Evolutionary conservation across 2,113 vertebrate species (phyloP), one percentile per base, ranked within the genome.

Genomic region (Brevimyrus niger): DNA sequence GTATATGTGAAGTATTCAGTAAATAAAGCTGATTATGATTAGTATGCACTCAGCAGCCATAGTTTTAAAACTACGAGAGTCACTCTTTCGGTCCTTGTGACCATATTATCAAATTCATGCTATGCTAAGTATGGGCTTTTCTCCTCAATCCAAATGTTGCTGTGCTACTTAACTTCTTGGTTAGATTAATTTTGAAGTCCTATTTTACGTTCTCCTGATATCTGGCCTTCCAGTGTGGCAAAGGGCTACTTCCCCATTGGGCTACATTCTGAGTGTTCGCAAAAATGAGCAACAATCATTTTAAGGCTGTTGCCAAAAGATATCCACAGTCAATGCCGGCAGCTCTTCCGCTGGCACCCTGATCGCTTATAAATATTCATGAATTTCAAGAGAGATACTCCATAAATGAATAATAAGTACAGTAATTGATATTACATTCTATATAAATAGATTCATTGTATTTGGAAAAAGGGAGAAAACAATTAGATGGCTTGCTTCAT

Each of bases 331-430:
- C 31, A 84, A 8, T 53, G 87, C 87, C 1, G 13, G 44, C 13
- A 10, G 82, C 55, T n/a, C n/a, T 10, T 11, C n/a, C 11, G 4
- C 15, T 51, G 88, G n/a, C 38, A 44, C 3, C 42, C 80, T 19
- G 17, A 51, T 73, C 44, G 9, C 69, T 80, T 21, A 89, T 89
- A 80, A 84, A 89, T 84, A 89, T 89, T 38, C 35, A 83, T 83
- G 10, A 89, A 44, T 53, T 89, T 21, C 27, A 35, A 82, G 21
- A 31, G 76, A 27, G 44, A 84, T 84, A 84, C 42, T 87, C 84
- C 38, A 42, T 15, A 86, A 84, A 89, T 35, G 17, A 76, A 46
- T 42, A 31, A 76, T 51, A 87, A 76, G 58, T 53, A 51, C 27
- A 87, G n/a, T 31, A 87, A 31, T 50, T 86, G n/a, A 86, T 86